These are phyloP conservation scores for Geotrupes spiniger DNA, from an alignment of 2,888 invertebrate species.

Conservation along the genomic window DNA sequence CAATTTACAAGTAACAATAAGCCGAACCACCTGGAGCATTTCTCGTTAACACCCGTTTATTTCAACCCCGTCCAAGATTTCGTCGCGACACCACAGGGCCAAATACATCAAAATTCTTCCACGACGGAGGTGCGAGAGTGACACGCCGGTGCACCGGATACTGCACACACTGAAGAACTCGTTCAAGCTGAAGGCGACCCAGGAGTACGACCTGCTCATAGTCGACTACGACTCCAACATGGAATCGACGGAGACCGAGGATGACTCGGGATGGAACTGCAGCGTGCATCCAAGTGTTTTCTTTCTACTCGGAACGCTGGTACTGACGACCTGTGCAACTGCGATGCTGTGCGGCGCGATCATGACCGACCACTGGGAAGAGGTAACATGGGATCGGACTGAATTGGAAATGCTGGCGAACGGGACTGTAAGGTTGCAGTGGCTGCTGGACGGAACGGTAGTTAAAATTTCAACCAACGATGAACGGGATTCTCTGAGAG, in stretches of 20 bases:
- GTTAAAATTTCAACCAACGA: conserved; percentile 56
- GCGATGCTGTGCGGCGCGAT: conserved; percentile 81
- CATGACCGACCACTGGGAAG: conserved; percentile 90
- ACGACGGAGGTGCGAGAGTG: too few species aligned
- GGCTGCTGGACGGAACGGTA: conserved; percentile 75
- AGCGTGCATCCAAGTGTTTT: conserved; percentile 64
- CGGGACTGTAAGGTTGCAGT: conserved; percentile 59
- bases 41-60: too few species aligned
- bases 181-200: conserved; percentile 45
- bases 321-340: conserved; percentile 73
- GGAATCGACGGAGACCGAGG: conserved; percentile 56
- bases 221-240: conserved; percentile 50
- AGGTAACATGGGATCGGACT: conserved; percentile 73
- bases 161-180: conserved; percentile 15
- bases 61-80: too few species aligned
- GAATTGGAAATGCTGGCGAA: conserved; percentile 59
- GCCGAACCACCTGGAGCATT: too few species aligned
- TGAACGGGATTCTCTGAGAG: conserved; percentile 38
- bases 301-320: conserved; percentile 63
- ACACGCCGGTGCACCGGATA: too few species aligned
- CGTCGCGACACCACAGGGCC: conserved; percentile 12
- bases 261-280: conserved; percentile 61
- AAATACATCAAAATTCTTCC: conserved; percentile 20
- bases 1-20: too few species aligned
- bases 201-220: conserved; percentile 48